Base-by-base conservation (phyloP, 2,797 vertebrate species). In the Gobionotothen gibberifrons region DNA sequence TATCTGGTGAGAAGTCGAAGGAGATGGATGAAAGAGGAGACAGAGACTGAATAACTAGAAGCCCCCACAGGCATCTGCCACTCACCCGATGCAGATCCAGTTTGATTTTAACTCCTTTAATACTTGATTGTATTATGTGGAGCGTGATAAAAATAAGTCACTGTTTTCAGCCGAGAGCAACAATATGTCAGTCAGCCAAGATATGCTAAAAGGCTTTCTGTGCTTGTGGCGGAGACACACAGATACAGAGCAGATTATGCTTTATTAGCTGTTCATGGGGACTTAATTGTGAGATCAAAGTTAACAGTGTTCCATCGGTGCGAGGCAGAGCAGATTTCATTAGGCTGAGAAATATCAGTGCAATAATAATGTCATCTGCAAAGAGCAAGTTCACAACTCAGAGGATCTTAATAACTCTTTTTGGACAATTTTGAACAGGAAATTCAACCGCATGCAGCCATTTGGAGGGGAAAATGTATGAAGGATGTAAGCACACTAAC, bases 211-310 rank as follows among this genome's bases (percentile, higher is more conserved):
- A 90, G 91, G 86, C 76, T 90, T 84, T 80, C 67, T 58, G 82
- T 40, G 87, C 85, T 78, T 19, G 64, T 43, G 85, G 86, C 62
- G 49, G 79, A 66, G 89, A 89, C 88, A 69, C 76, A 67, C 79
- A 91, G 89, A 92, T 92, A 85, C 86, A 76, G 81, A 83, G 82
- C 83, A 90, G 90, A 92, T 92, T 88, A 86, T 79, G 86, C 84
- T 90, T 90, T 88, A 93, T 91, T 90, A 92, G 88, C 91, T 81
- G 85, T 84, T 92, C 89, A 90, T 64, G 87, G 90, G 73, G 85
- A 89, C 89, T 91, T 91, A 90, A 92, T 92, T 90, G 89, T 87
- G 85, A 91, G 90, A 92, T 92, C 90, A 92, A 89, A 91, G 90
- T 92, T 90, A 88, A 85, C 85, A 78, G 86, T 71, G 83, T 76